phyloP scores from a whole-genome alignment of 2,888 invertebrate species.

The Dynastes tityus region DNA sequence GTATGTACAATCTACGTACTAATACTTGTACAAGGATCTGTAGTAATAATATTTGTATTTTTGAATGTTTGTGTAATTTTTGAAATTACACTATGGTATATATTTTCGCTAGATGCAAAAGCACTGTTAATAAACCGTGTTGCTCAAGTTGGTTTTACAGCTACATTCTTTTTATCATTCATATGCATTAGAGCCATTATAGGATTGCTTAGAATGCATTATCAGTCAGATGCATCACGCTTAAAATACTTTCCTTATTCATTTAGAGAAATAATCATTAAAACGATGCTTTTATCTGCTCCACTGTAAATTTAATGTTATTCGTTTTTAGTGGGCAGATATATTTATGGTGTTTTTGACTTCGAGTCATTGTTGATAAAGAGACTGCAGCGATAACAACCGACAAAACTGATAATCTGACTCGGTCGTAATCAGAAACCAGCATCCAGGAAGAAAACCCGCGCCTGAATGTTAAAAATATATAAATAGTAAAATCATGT shows the following conservation, averaged over 20 bases:
- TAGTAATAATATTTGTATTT: too few relatives aligned
- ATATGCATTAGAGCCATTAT: slow-evolving; percentile 39
- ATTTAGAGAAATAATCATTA: slow-evolving; percentile 49
- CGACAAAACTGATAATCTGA: slow-evolving; percentile 52
- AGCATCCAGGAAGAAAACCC: slow-evolving; percentile 55
- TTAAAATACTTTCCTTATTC: slow-evolving; percentile 51
- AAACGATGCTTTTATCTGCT: slow-evolving; percentile 38
- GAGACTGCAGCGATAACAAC: slow-evolving; percentile 47
- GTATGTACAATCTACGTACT: too few relatives aligned
- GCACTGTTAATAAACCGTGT: neutral
- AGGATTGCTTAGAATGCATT: slow-evolving; percentile 43
- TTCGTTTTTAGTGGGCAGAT: slow-evolving; percentile 46
- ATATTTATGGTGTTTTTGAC: slow-evolving; percentile 54
- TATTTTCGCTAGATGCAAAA: too few relatives aligned
- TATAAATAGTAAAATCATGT: slow-evolving; percentile 39
- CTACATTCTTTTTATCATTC: slow-evolving; percentile 14
- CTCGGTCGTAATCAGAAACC: slow-evolving; percentile 52
- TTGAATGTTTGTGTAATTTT: too few relatives aligned
- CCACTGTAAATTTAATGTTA: slow-evolving; percentile 43
- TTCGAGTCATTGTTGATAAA: slow-evolving; percentile 50
- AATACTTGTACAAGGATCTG: too few relatives aligned
- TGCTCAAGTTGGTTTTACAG: slow-evolving; percentile 10
- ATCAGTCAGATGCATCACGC: slow-evolving; percentile 38
- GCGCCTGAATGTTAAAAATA: slow-evolving; percentile 50
- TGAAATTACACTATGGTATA: too few relatives aligned